Conservation (phyloP, 1,140 invertebrate species). For the Muscidifurax raptorellus region DNA sequence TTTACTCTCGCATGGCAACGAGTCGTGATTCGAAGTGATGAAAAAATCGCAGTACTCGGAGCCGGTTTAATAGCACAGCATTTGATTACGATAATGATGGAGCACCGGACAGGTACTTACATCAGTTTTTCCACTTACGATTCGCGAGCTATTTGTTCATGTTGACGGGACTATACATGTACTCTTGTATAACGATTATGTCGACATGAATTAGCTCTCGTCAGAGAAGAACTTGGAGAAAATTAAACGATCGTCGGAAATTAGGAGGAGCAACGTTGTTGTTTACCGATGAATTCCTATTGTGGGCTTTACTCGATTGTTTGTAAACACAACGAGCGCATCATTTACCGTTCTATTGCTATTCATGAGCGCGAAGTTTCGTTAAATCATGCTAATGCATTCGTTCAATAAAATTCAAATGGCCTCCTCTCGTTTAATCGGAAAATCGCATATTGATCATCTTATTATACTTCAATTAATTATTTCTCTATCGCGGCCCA, state of each 20-base stretch:
- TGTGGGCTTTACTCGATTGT: not conserved
- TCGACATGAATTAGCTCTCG: not conserved
- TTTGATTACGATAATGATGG: not conserved
- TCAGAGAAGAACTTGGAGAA: not conserved
- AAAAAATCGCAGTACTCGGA: not conserved
- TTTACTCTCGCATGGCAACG: not conserved
- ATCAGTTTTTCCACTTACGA: not conserved
- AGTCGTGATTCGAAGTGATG: not conserved
- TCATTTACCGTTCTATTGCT: not conserved
- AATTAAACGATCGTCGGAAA: slow-evolving; percentile 3
- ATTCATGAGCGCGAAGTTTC: too few species aligned
- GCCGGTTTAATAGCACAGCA: not conserved
- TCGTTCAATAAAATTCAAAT: not conserved
- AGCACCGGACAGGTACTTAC: not conserved
- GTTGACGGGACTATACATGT: not conserved
- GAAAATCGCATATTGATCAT: too few species aligned
- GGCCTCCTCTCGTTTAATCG: too few species aligned
- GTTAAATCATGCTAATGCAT: not conserved
- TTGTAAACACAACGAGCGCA: not conserved
- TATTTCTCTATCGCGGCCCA: too few species aligned
- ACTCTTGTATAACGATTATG: not conserved
- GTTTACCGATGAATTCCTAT: not conserved
- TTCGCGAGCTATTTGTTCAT: not conserved
- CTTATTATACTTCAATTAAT: too few species aligned
- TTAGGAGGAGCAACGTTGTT: not conserved